Evolutionary conservation across 2,888 invertebrate species (phyloP), one percentile per base, ranked within the genome.

Genomic region (Tenthredo amoena): DNA sequence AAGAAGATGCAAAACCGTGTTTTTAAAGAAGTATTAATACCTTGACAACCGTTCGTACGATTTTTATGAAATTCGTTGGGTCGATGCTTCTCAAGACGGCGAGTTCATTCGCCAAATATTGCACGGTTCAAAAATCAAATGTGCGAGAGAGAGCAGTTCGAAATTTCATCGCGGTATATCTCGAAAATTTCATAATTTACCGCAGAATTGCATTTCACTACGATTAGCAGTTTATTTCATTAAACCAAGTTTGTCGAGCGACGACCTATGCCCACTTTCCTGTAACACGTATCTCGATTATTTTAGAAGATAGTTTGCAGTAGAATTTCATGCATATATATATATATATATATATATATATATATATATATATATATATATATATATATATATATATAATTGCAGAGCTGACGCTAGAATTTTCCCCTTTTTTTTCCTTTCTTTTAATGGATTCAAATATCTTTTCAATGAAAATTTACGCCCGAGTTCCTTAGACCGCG

Each of bases 371-470:
- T 18, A n/a, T 62, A 62, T n/a, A 55, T 18, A n/a, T 62, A 62
- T n/a, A 55, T 18, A n/a, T 62, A 62, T n/a, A 10, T 21, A 10
- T 62, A 62, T n/a, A 55, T 18, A n/a, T 62, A 62, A 26, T 26
- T 2, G 6, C 21, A 26, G 6, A 26, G 10, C 62, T 62, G 26
- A 62, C 1, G 62, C 21, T 26, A 21, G 62, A 21, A 9, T 62
- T 62, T 26, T 12, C 26, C 26, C 26, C 10, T 12, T 26, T 26
- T 26, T 62, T 0, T 26, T 50, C n/a, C n/a, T 26, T 26, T 12
- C 7, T 62, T n/a, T 7, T 26, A 62, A 62, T 62, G 62, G 26
- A 62, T 62, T 77, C 55, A 34, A 77, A 55, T 55, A 55, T 77
- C 77, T 15, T 77, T 47, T 31, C 18, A 55, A 77, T 31, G 55